Base-by-base conservation (phyloP, 1,140 invertebrate genomes). In the Drosophila prosaltans region DNA sequence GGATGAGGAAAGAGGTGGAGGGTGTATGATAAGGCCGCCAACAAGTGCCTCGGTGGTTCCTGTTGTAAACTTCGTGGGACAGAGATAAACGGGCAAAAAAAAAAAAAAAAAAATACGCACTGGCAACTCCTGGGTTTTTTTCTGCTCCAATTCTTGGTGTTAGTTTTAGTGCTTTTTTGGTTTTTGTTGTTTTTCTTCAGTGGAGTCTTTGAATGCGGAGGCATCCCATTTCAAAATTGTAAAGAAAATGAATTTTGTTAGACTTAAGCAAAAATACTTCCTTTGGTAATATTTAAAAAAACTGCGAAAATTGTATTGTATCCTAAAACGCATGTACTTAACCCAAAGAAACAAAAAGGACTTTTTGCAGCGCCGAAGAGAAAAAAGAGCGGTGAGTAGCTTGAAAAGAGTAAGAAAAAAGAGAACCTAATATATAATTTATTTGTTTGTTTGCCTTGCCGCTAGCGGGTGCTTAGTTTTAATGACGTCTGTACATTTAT, bases 171-270 rank as follows among this genome's bases (percentile, higher is more conserved):
- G 45, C 43, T 70, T 7, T 9, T 45, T 58, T 43, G 30, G 62
- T 57, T 61, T 62, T 76, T 63, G 30, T 48, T 66, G 24, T 63
- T 72, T 64, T 65, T 74, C 61, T 72, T 78, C 73, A 69, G 57
- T 59, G 55, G n/a, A 11, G 32, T 59, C 30, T 61, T 48, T 16
- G 16, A 16, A 16, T 16, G 30, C 45, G 24, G 16, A 41, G 32
- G 41, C 8, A 8, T 36, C 7, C 21, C 16, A 21, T 9, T 10
- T 24, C n/a, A 1, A 16, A 24, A 24, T 26, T 51, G 21, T 51
- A 21, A 8, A 2, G n/a, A 51, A 51, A 26, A 26, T 51, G 1
- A 10, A 51, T 51, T 26, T 24, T 11, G 8, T 26, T 51, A 8
- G n/a, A 1, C 26, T 9, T 9, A 51, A 51, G 21, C 1, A 16